Evolutionary conservation across 2,797 vertebrate species (phyloP).

Genomic region (Chaenodraco wilsoni): DNA sequence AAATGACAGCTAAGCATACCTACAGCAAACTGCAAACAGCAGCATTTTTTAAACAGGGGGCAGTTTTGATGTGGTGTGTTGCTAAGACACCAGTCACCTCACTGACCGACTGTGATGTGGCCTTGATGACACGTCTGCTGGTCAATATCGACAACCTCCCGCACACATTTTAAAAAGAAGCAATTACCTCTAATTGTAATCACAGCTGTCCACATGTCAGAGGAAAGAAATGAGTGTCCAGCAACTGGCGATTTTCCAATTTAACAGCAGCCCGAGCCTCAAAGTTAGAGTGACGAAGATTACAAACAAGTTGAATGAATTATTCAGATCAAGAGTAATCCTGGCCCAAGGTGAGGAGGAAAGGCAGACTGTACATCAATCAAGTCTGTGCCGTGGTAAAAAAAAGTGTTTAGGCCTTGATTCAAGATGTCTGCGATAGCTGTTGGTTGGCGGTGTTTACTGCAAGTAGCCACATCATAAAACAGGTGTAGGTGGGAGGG

Average conservation of each 20-base stretch:
- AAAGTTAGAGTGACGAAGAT: slow-evolving; percentile 58
- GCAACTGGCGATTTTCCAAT: slow-evolving; percentile 37
- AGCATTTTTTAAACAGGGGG: slow-evolving; percentile 53
- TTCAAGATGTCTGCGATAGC: slow-evolving; percentile 50
- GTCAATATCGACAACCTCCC: slow-evolving; percentile 51
- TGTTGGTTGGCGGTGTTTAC: slow-evolving; percentile 59
- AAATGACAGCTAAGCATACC: slow-evolving; percentile 72
- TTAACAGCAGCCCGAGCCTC: slow-evolving; percentile 30
- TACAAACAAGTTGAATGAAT: slow-evolving; percentile 64
- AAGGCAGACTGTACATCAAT: slow-evolving; percentile 59
- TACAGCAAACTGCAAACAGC: slow-evolving; percentile 58
- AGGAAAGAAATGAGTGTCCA: slow-evolving; percentile 13
- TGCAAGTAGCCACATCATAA: slow-evolving; percentile 61
- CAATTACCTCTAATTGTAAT: slow-evolving; percentile 68
- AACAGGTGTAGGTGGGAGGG: slow-evolving; percentile 46
- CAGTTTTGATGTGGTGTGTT: slow-evolving; percentile 59
- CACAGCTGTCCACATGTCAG: slow-evolving; percentile 44
- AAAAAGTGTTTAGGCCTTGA: slow-evolving; percentile 45
- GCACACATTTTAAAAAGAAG: slow-evolving; percentile 49
- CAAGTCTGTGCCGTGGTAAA: slow-evolving; percentile 39
- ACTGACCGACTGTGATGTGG: slow-evolving; percentile 48
- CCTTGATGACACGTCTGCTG: slow-evolving; percentile 57
- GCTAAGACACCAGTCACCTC: slow-evolving; percentile 56
- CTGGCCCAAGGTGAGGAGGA: slow-evolving; percentile 47
- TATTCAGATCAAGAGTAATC: slow-evolving; percentile 66